A percentile compares a stretch with the other conserved stretches of the same genome.
Conservation (phyloP, 2,888 invertebrate species). For the Harpagoxenus sublaevis region DNA sequence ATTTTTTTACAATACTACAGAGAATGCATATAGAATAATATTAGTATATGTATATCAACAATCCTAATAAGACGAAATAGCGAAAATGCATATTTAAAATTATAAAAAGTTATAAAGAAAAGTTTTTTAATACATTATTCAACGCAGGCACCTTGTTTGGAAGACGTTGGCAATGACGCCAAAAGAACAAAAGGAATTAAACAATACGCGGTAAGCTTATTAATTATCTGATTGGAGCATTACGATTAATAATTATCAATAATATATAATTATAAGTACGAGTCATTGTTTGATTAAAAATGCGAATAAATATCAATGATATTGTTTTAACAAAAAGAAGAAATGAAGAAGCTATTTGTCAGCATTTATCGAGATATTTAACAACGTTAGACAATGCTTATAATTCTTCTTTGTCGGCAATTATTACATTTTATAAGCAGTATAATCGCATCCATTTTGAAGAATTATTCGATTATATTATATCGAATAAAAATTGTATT, state of each 20-base stretch:
- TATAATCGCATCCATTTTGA: neutral
- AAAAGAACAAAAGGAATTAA: constrained; percentile 72
- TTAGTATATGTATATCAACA: neutral
- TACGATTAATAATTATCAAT: neutral
- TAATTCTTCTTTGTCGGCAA: neutral
- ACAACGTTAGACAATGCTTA: neutral
- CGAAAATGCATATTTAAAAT: neutral
- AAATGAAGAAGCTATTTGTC: neutral
- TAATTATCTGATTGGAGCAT: neutral
- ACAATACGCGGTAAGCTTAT: constrained; percentile 60
- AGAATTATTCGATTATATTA: neutral
- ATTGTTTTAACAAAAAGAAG: neutral
- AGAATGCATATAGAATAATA: neutral
- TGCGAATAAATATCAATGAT: neutral
- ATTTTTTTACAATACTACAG: neutral
- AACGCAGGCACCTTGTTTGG: constrained; percentile 78
- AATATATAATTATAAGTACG: neutral
- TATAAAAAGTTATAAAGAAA: neutral
- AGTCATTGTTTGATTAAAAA: neutral
- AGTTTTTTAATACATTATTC: neutral
- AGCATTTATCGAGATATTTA: neutral
- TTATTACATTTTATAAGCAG: constrained; percentile 4
- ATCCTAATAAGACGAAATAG: neutral
- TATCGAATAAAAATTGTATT: neutral
- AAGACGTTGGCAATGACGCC: constrained; percentile 68